Percentiles rank a stretch among this genome's conserved stretches.
These are phyloP conservation scores for Drosophila carrolli DNA, from an alignment of 1,140 invertebrate genomes.

Conservation along the genomic window DNA sequence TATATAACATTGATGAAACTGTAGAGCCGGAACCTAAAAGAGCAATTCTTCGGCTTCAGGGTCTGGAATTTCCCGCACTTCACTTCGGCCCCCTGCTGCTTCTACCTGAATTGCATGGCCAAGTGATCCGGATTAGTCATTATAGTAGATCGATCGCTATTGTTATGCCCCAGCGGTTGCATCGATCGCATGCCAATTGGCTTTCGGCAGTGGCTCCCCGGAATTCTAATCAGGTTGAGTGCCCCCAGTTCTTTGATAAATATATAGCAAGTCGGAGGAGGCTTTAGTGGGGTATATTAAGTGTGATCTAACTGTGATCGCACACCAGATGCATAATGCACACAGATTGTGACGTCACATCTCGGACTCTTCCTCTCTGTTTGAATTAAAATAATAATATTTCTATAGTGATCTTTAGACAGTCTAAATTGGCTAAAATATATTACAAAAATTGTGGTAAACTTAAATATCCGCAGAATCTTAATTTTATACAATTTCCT, in stretches of 20 bases:
- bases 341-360: slow-evolving; percentile 19
- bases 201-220: slow-evolving; percentile 15
- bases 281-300: slow-evolving; percentile 3
- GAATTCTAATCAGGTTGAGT: slow-evolving; percentile 38
- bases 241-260: slow-evolving; percentile 3
- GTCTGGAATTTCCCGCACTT: slow-evolving; percentile 39
- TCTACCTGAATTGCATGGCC: slow-evolving; percentile 46
- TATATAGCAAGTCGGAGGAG: not conserved
- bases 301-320: slow-evolving; percentile 18
- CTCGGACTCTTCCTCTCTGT: not conserved
- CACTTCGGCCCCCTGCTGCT: slow-evolving; percentile 23
- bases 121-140: slow-evolving; percentile 54
- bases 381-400: not conserved
- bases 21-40: slow-evolving; percentile 42
- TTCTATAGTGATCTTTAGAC: not conserved
- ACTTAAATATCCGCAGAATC: no score
- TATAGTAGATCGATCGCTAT: slow-evolving; percentile 27
- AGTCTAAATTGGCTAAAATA: not conserved
- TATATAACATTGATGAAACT: not conserved
- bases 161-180: slow-evolving; percentile 29
- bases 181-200: slow-evolving; percentile 52
- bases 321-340: slow-evolving; percentile 1
- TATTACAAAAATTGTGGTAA: no score
- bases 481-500: no score
- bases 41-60: slow-evolving; percentile 22